These are phyloP conservation scores for Phasianus colchicus DNA, from an alignment of 2,113 vertebrate genomes.

Conservation along the genomic window DNA sequence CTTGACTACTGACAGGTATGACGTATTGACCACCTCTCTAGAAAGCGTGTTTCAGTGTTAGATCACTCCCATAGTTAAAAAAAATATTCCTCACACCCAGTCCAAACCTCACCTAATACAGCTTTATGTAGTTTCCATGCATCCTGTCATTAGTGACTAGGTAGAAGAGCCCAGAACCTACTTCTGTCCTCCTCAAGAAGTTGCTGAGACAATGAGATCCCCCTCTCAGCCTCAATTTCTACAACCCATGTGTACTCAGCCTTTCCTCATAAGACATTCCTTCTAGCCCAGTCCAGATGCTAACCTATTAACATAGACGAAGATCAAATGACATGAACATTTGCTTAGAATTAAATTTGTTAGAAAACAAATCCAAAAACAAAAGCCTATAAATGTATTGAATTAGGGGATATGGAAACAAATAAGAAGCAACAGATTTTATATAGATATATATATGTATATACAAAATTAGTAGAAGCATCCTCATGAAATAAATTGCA, in stretches of 20 bases:
- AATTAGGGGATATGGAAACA: background rate
- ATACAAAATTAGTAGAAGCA: background rate
- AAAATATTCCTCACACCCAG: background rate
- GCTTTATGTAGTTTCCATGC: background rate
- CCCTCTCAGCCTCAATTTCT: background rate
- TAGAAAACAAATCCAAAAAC: background rate
- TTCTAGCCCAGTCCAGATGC: background rate
- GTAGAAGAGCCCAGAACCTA: background rate
- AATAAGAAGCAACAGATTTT: background rate
- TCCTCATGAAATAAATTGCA: background rate
- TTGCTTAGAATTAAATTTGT: background rate
- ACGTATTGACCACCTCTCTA: background rate
- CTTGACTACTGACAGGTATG: background rate
- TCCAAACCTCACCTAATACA: background rate
- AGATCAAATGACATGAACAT: background rate
- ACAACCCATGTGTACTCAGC: background rate
- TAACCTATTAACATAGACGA: background rate
- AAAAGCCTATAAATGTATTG: background rate
- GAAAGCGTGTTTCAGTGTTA: background rate
- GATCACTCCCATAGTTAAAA: background rate
- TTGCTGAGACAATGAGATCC: background rate
- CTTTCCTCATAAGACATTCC: background rate
- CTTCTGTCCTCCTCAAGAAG: background rate
- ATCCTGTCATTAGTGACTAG: background rate
- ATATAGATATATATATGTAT: background rate